Evolutionary conservation across 2,113 vertebrate genomes (phyloP), one percentile per base, ranked within the genome.

Genomic region (Malurus alboscapulatus): DNA sequence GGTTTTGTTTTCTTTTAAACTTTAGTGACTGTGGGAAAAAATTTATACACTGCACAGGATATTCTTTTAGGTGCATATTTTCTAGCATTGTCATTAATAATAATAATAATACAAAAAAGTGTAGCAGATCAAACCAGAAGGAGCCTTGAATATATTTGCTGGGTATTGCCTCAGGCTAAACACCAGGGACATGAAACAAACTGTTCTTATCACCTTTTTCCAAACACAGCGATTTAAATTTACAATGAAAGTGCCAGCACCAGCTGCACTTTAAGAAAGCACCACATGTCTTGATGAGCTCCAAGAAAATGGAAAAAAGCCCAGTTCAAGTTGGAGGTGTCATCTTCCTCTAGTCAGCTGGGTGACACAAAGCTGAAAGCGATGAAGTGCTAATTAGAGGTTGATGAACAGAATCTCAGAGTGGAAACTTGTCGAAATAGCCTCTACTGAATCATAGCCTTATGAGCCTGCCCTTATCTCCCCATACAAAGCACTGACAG

Each of bases 321-420:
- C 97, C 96, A 92, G 93, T 95, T 96, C 92, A 96, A 97, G 94
- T 96, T 96, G 94, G 97, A 97, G 98, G 97, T 97, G 97, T 97
- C 90, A 87, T 96, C 97, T 97, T 97, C 95, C 97, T 96, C 94
- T 94, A 95, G 96, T 97, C 97, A 98, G 97, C 97, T 97, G 97
- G 95, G 96, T 97, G 94, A 97, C 96, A 97, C 97, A 96, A 95
- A 95, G 97, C 96, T 98, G 97, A 98, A 97, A 98, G 95, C 93
- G 95, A 96, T 93, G 90, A 98, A 97, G 98, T 98, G 98, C 96
- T 98, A 98, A 99, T 98, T 98, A 98, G 97, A 95, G 93, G 97
- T 85, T 95, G 89, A 97, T 95, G 96, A 98, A 97, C 95, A 96
- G 88, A 98, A 97, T 94, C 92, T 97, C 93, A 26, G 90, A 68